Base-by-base conservation (phyloP, 2,113 vertebrate species). In the Mugil cephalus region DNA sequence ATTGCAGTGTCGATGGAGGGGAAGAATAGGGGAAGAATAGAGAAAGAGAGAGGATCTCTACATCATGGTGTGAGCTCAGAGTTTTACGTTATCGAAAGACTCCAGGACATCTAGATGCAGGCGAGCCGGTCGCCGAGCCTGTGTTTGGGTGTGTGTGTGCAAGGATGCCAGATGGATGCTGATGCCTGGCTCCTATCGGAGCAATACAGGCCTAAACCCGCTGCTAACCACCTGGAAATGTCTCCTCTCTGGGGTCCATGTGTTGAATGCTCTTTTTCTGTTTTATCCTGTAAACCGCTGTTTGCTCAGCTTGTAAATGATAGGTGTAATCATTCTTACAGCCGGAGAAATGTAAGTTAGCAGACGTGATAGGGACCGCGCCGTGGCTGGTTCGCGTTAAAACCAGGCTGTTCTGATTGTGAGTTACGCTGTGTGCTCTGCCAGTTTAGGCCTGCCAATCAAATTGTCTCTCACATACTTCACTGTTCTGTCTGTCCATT, bases 131-230 rank as follows among this genome's bases (percentile, higher is more conserved):
- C 39, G 53, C 77, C 19, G 19, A 58, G 21, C 58, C 55, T 58
- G 46, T 38, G 21, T 83, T 81, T 85, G 83, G 80, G 79, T 70
- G 72, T 85, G 83, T 82, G 79, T 70, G 72, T 19, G 19, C 35
- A 65, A 47, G 48, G 30, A 71, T 79, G 77, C 76, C 70, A 85
- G 70, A 82, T 74, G 67, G 84, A 80, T 55, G 63, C 60, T 54
- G 51, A 76, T 59, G 36, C 34, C 52, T 50, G 2, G 56, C 42
- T 38, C 14, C 0, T 53, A 77, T 71, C 53, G 19, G 21, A 71
- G 46, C 52, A 39, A 35, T 21, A 42, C 74, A 67, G 53, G 67
- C 42, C 56, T 65, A 17, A 77, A 82, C 54, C 61, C 69, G 62
- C 0, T 18, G 17, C 45, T 58, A 55, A 62, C 82, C 70, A 77